Evolutionary conservation across 1,140 invertebrate genomes (phyloP), one percentile per base, ranked within the genome.

Genomic region (Pogonomyrmex barbatus): DNA sequence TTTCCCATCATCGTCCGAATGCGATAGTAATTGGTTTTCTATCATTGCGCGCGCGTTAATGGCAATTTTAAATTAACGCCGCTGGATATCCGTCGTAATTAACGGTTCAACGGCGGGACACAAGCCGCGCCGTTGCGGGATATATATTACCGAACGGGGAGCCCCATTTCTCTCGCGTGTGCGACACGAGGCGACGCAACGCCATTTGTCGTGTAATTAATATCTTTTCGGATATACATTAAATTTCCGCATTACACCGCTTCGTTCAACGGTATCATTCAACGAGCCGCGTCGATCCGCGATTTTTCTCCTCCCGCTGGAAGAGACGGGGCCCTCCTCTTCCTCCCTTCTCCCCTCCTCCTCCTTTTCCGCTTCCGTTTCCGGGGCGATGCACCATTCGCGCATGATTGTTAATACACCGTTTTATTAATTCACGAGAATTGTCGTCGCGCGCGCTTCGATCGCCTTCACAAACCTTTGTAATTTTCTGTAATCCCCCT

Each of bases 361-460:
- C 42, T 36, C 52, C n/a, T 52, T 17, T 73, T 83, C 79, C 79
- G 68, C 33, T 83, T 83, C 79, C 79, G 79, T 30, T 83, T 60
- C 68, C 54, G 68, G 17, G 3, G 5, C n/a, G 60, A 12, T 42
- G 39, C 63, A n/a, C 63, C 63, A 36, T 60, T 42, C 42, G 52
- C 24, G 78, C 39, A n/a, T 24, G 54, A 83, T 83, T 82, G 79
- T 83, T 83, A 58, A 83, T 83, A 60, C 24, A 62, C 68, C 79
- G 30, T 83, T 83, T 83, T 83, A 83, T 83, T 73, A 83, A 83
- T 83, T 83, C 79, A 83, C 68, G 52, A 39, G 79, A 82, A 82
- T 73, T 60, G 79, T 82, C 67, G 33, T 3, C 54, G 17, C 17
- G 24, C 77, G n/a, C 33, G 42, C 50, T 50, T 75, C 42, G 30